These are phyloP conservation scores for Jordanella pulchra DNA, from an alignment of 2,797 vertebrate species.

Conservation along the genomic window DNA sequence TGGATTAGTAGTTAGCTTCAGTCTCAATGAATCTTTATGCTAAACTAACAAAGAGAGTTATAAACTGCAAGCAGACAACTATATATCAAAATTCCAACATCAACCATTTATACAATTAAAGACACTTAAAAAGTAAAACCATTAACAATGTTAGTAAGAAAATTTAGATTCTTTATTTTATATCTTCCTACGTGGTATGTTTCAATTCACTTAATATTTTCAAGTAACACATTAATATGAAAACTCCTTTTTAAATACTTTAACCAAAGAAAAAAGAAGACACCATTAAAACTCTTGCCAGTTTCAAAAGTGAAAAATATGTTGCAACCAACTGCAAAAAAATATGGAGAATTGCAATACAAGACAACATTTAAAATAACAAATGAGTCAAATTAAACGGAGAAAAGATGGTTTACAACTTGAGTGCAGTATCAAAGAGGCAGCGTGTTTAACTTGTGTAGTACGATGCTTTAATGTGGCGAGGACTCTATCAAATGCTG, in stretches of 20 bases:
- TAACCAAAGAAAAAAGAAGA: too few relatives aligned
- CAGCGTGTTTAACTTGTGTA: not conserved
- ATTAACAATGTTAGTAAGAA: not conserved
- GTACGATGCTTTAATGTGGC: not conserved
- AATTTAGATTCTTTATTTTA: not conserved
- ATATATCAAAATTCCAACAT: not conserved
- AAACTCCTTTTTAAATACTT: not conserved
- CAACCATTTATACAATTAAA: not conserved
- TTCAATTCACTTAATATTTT: not conserved
- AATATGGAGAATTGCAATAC: too few relatives aligned
- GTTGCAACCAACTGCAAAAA: too few relatives aligned
- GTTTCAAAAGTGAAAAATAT: not conserved
- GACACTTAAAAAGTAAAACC: not conserved
- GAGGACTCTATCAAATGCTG: slow-evolving; percentile 1
- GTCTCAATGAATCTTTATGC: too few relatives aligned
- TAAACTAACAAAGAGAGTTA: too few relatives aligned
- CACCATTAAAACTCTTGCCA: not conserved
- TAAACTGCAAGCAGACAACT: too few relatives aligned
- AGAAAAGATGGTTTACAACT: not conserved
- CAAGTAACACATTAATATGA: not conserved
- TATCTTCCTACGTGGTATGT: not conserved
- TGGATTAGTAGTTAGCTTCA: too few relatives aligned
- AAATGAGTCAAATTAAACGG: not conserved
- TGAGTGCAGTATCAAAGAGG: not conserved
- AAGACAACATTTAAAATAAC: not conserved